Evolutionary conservation across 2,888 invertebrate genomes (phyloP), one percentile per base, ranked within the genome.

Genomic region (Acanthopleura granulata): DNA sequence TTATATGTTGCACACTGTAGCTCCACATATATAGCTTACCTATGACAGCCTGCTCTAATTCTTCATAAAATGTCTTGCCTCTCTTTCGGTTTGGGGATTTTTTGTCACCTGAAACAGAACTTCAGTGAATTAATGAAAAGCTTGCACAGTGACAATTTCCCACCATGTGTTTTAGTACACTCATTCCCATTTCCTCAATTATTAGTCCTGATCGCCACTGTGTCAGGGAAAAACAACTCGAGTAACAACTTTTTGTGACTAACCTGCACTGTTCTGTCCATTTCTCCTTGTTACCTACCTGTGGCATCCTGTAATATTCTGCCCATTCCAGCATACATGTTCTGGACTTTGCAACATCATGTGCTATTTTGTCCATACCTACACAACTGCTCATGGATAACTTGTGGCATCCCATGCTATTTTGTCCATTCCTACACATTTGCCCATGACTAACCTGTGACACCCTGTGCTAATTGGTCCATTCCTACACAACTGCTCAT

Each of bases 311-410:
- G 40, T 40, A 9, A 40, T 40, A 40, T 40, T 40, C 9, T 40
- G 40, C 9, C 40, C 40, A 40, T n/a, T n/a, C n/a, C n/a, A n/a
- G n/a, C n/a, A n/a, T n/a, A n/a, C n/a, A 15, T 15, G 18, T 18
- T 18, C 18, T 15, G 14, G 18, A 57, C 3, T 9, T 9, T 40
- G 40, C 9, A 9, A 40, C 9, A 40, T 9, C 40, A 3, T 76
- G 77, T 22, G 81, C 83, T 51, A 81, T 75, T 76, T 80, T 81
- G 30, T 84, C 84, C 82, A 88, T 80, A 50, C 85, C 83, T 29
- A 74, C 74, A 40, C 40, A 40, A 40, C 40, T 6, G 40, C 3
- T 40, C 9, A 3, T 40, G 4, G 9, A 6, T 40, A 40, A 40
- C 40, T 9, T 40, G 40, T 40, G 40, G 9, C 40, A 40, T 40